A percentile compares a stretch with the other conserved stretches of the same genome.
These are phyloP conservation scores for Epistrophe grossulariae DNA, from an alignment of 2,888 invertebrate genomes.

Conservation along the genomic window DNA sequence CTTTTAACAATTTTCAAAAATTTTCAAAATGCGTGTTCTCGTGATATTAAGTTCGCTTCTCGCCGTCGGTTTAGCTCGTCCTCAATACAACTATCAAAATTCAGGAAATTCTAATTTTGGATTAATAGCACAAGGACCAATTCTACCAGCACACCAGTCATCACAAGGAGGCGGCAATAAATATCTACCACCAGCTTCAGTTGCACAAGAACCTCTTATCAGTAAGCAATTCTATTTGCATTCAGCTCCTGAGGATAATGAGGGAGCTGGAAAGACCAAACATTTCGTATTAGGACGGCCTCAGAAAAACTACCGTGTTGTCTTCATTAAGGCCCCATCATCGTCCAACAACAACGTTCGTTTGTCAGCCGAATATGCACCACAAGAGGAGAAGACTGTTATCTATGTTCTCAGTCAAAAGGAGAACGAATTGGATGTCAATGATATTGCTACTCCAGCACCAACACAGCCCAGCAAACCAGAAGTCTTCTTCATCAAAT, in stretches of 20 bases:
- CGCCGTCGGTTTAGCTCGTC: slow-evolving; percentile 78
- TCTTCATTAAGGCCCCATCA: slow-evolving; percentile 83
- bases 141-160: not conserved
- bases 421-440: slow-evolving; percentile 79
- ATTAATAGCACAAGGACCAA: slow-evolving; percentile 66
- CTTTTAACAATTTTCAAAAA: not conserved
- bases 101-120: slow-evolving; percentile 40
- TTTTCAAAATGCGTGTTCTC: slow-evolving; percentile 76
- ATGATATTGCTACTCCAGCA: slow-evolving; percentile 80
- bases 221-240: slow-evolving; percentile 82
- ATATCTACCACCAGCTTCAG: slow-evolving; percentile 74
- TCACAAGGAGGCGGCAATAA: slow-evolving; percentile 75
- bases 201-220: slow-evolving; percentile 78
- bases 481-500: slow-evolving; percentile 83
- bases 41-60: slow-evolving; percentile 77
- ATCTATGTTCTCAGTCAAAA: slow-evolving; percentile 83
- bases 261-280: slow-evolving; percentile 77
- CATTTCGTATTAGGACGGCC: slow-evolving; percentile 81
- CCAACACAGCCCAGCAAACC: slow-evolving; percentile 81
- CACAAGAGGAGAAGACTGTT: slow-evolving; percentile 83
- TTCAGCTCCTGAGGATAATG: slow-evolving; percentile 82
- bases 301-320: slow-evolving; percentile 82
- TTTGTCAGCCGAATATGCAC: slow-evolving; percentile 81
- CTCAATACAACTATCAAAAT: slow-evolving; percentile 80
- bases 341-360: slow-evolving; percentile 76